Base-by-base conservation (phyloP, 2,113 vertebrate genomes). In the Xenopus borealis region DNA sequence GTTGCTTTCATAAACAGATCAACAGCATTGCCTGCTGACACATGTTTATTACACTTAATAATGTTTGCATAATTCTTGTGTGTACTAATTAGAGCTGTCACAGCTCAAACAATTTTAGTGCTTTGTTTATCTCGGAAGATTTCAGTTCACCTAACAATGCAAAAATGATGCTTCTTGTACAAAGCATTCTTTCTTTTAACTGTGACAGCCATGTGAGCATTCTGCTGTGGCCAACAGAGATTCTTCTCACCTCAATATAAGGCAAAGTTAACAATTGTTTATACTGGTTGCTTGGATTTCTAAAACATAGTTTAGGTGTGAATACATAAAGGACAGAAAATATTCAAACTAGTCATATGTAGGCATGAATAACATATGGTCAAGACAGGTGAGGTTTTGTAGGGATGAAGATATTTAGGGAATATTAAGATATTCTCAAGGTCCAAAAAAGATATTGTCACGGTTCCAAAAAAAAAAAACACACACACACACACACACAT, bases 11-110 rank as follows among this genome's bases (percentile, higher is more conserved):
- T 83, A 84, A 84, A 72, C 80, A 78, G 78, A 85, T 83, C 86
- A 80, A 82, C 75, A 79, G 86, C 85, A 80, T 73, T 83, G 88
- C 81, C 79, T 88, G 78, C 84, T 75, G 87, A 86, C 85, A 79
- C 72, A 83, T 82, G 86, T 89, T 91, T 91, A 89, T 88, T 89
- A 81, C 83, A 83, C 85, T 90, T 91, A 91, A 89, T 89, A 88
- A 85, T 85, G 87, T 89, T 92, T 89, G 86, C 80, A 83, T 86
- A 88, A 89, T 81, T 88, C 83, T 84, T 91, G 81, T 82, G 81
- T 63, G 81, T 57, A 77, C 85, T 90, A 85, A 86, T 91, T 91
- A 85, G 40, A 65, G 81, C 83, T 89, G 87, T 89, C 90, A 89
- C 75, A 82, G 85, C 78, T 65, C 83, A 89, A 80, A 13, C 63